phyloP scores from a whole-genome alignment of 2,888 invertebrate genomes.

The Tetranychus piercei region DNA sequence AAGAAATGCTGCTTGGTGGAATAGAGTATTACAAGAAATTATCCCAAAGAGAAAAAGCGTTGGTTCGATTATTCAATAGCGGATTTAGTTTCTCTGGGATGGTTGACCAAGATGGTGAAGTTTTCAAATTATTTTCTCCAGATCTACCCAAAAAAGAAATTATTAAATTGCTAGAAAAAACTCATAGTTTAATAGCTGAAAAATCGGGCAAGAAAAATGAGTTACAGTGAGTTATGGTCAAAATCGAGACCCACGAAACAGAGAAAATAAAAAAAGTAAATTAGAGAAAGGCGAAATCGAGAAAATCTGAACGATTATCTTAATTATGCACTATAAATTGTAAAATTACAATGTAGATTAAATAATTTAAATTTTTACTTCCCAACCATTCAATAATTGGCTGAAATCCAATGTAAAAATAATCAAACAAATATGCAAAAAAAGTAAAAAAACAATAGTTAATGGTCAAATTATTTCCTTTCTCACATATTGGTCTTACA shows the following conservation, averaged over 20 bases:
- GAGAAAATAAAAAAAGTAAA: too few species aligned
- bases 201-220: not conserved
- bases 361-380: too few species aligned
- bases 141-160: not conserved
- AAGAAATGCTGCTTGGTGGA: not conserved
- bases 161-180: not conserved
- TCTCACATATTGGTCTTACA: not conserved
- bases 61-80: not conserved
- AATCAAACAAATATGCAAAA: too few species aligned
- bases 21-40: not conserved
- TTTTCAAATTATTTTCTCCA: not conserved
- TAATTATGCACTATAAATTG: too few species aligned
- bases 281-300: too few species aligned
- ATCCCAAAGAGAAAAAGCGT: not conserved
- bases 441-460: too few species aligned
- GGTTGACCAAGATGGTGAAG: not conserved
- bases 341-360: too few species aligned
- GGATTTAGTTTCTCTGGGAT: not conserved
- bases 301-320: too few species aligned
- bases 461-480: not conserved
- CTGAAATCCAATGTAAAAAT: too few species aligned
- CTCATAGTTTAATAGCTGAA: not conserved
- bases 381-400: too few species aligned
- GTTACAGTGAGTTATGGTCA: too few species aligned
- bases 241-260: too few species aligned